These are phyloP conservation scores for Xestia xanthographa DNA, from an alignment of 2,888 invertebrate species.

Conservation along the genomic window DNA sequence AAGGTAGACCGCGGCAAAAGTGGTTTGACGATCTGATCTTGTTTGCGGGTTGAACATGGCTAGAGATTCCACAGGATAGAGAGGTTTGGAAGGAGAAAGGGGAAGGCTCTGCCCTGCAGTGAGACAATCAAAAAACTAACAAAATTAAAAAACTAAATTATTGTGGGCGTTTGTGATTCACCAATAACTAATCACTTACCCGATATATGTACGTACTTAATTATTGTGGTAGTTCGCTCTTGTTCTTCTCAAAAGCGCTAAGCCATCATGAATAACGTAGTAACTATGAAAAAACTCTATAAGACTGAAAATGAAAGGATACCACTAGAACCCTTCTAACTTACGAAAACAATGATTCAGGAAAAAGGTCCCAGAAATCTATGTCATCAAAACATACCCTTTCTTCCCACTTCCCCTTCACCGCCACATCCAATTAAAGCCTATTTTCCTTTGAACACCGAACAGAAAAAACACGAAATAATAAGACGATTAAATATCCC, in stretches of 20 bases:
- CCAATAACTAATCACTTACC: background rate
- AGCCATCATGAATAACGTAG: background rate
- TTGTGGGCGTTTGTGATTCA: background rate
- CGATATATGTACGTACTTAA: background rate
- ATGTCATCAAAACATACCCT: conserved; percentile 50
- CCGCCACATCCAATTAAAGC: conserved; percentile 48
- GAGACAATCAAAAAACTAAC: background rate
- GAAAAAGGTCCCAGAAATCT: conserved; percentile 35
- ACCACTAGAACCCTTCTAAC: background rate
- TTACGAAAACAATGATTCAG: conserved; percentile 35
- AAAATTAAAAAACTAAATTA: background rate
- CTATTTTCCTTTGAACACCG: conserved; percentile 14
- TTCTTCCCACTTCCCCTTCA: conserved; percentile 13
- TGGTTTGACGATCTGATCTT: too few relatives aligned
- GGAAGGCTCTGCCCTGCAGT: background rate
- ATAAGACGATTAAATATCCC: conserved; percentile 62
- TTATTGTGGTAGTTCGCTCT: background rate
- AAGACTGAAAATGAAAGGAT: background rate
- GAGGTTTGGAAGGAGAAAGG: background rate
- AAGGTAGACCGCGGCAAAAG: background rate
- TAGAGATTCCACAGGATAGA: background rate
- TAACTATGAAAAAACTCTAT: background rate
- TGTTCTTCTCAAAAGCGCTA: background rate
- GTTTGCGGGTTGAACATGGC: too few relatives aligned
- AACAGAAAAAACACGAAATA: conserved; percentile 57